phyloP scores from a whole-genome alignment of 1,140 invertebrate species.

The Eciton burchellii region DNA sequence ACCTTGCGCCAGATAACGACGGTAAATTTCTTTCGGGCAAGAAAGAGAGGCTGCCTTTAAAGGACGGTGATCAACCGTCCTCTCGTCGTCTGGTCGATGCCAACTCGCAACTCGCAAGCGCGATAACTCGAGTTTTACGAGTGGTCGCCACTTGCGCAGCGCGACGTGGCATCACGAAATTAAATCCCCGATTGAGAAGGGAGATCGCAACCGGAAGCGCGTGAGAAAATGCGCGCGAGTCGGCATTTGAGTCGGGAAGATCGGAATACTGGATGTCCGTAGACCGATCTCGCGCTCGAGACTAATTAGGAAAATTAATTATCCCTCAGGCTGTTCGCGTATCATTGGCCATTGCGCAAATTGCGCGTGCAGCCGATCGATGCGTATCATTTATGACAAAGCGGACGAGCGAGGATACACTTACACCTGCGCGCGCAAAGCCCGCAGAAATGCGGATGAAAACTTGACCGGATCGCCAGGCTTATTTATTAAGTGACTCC shows the following conservation, averaged over 20 bases:
- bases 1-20: slow-evolving; percentile 47
- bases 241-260: no score
- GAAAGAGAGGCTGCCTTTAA: slow-evolving; percentile 50
- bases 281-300: no score
- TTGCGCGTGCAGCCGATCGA: not conserved
- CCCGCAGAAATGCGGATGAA: not conserved
- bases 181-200: not conserved
- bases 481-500: slow-evolving; percentile 70
- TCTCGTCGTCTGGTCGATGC: not conserved
- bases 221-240: no score
- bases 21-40: slow-evolving; percentile 54
- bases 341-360: not conserved
- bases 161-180: slow-evolving; percentile 19
- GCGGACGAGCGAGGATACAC: not conserved
- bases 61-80: not conserved
- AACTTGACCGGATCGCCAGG: slow-evolving; percentile 59
- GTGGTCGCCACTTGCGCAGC: not conserved
- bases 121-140: not conserved
- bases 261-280: no score
- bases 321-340: not conserved
- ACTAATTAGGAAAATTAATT: not conserved
- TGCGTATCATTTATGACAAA: slow-evolving; percentile 16
- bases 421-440: not conserved
- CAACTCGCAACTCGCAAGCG: not conserved
- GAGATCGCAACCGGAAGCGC: no score